Base-by-base conservation (phyloP, 1,140 invertebrate genomes). In the Drosophila biarmipes region DNA sequence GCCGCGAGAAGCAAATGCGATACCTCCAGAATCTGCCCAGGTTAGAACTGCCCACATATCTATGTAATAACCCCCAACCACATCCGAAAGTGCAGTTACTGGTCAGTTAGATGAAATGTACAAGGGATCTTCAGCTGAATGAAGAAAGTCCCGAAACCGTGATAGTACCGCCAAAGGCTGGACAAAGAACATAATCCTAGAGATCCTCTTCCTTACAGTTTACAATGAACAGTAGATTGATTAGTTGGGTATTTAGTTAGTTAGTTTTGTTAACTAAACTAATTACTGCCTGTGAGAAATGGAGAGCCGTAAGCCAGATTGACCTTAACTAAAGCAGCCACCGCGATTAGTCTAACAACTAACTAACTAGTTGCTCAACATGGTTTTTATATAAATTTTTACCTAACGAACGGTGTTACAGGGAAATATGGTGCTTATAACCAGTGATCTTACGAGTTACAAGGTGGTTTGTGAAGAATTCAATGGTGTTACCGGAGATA, bases 1-100 rank as follows among this genome's bases (percentile, higher is more conserved):
- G 96, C 17, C 96, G 96, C 57, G 97, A 98, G 90, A 97, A 97
- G 90, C 94, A 96, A 85, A 94, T 91, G 79, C 90, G 91, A 35
- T 91, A 92, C 76, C 92, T 79, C 89, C 92, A 80, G 46, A 92
- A 92, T 86, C 62, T 86, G 78, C 89, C 91, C 68, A 92, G 90
- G 91, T 92, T 40, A 86, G 91, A 78, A 4, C n/a, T 14, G 11
- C 35, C 0, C 10, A 10, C 7, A 10, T 34, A 34, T 34, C 12
- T 37, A 40, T 17, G 17, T 17, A 31, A 40, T 12, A n/a, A 27
- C 51, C 38, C 31, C 15, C 35, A 4, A 5, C 5, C 3, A 12
- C 0, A 4, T 2, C 1, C 14, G n/a, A n/a, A n/a, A n/a, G n/a
- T n/a, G n/a, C n/a, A n/a, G n/a, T n/a, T n/a, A n/a, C n/a, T n/a